Evolutionary conservation across 2,113 vertebrate genomes (phyloP), one percentile per base, ranked within the genome.

Genomic region (Festucalex cinctus): DNA sequence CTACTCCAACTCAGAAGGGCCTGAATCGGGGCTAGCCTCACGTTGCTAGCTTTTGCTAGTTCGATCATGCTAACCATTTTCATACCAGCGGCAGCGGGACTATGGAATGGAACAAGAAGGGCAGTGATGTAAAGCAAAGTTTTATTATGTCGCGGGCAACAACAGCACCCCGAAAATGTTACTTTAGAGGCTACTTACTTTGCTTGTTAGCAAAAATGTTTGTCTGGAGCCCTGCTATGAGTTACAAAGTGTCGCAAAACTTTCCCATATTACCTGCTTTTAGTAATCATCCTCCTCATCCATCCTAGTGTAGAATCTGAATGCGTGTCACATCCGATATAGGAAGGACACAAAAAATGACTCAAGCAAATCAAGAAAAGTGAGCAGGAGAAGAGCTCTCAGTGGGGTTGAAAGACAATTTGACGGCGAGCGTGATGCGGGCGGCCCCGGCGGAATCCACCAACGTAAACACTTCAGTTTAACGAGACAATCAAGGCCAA

Each of bases 361-460:
- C 43, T 62, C 60, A 62, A 32, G n/a, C 13, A 62, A 62, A 24
- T 43, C 60, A 62, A 62, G 39, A 62, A 43, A 62, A 62, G 24
- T 57, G 54, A 49, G 57, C 57, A 9, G 19, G 1, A 9, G 28
- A 62, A 62, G n/a, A 14, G 37, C 60, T 43, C 58, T 39, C 20
- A 16, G 36, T 12, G 10, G 36, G 36, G 1, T 22, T 5, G 37
- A 43, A 41, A 62, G 13, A 43, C 37, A 43, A 62, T 43, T 62
- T 43, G 37, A 26, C 6, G 2, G 2, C n/a, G 14, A 62, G 43
- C 12, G 37, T 24, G 37, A 62, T 2, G 60, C 20, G 13, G 37
- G 37, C 37, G 22, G 6, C 12, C 58, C 36, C 58, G 20, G 5
- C n/a, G 58, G 58, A 32, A 32, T 4, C 28, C 28, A 4, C 28